Percentiles rank a stretch among this genome's conserved stretches.
These are phyloP conservation scores for Helicolenus hilgendorfi DNA, from an alignment of 2,797 vertebrate genomes.

Conservation along the genomic window DNA sequence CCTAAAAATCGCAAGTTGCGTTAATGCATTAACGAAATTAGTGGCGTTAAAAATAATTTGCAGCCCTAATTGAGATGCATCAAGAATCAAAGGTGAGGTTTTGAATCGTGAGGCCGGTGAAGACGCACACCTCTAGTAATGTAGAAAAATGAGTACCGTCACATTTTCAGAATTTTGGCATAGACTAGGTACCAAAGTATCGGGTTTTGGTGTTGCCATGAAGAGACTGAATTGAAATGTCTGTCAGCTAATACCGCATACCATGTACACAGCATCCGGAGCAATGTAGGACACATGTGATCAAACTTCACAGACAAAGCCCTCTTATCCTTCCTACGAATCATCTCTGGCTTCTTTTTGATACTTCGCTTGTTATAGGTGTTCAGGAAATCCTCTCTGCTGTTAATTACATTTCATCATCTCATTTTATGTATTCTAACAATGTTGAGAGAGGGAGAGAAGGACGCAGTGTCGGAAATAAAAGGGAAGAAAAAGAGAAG, in stretches of 20 bases:
- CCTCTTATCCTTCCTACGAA: slow-evolving; percentile 3
- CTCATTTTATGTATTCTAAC: not conserved
- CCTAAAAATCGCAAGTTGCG: too few species aligned
- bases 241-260: not conserved
- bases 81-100: too few species aligned
- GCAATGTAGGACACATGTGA: not conserved
- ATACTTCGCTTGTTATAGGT: slow-evolving; percentile 31
- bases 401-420: slow-evolving; percentile 29
- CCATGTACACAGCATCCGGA: not conserved
- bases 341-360: not conserved
- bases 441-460: not conserved
- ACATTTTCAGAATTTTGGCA: too few species aligned
- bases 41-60: too few species aligned
- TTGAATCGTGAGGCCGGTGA: too few species aligned
- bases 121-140: too few species aligned
- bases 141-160: too few species aligned
- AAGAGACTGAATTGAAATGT: not conserved
- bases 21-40: too few species aligned
- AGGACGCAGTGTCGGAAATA: not conserved
- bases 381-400: slow-evolving; percentile 31
- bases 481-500: not conserved
- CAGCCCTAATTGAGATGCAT: too few species aligned
- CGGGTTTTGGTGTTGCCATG: too few species aligned
- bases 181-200: too few species aligned
- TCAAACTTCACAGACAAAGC: slow-evolving; percentile 5